Evolutionary conservation across 2,113 vertebrate genomes (phyloP).

Genomic region (Promerops cafer): DNA sequence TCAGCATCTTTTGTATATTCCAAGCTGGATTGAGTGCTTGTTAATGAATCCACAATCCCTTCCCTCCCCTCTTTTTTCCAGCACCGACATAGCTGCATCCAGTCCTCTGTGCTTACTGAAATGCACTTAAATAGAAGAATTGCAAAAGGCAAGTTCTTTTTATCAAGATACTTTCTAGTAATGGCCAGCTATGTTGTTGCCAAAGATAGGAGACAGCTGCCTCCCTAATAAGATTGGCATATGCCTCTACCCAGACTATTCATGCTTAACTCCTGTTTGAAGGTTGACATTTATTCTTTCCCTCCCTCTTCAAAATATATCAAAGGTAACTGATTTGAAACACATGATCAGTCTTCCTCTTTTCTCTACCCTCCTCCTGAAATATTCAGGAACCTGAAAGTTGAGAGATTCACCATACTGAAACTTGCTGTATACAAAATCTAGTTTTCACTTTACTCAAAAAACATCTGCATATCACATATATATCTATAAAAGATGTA

Average conservation of each 20-base stretch:
- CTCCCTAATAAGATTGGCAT: neutral
- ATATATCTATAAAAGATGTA: neutral
- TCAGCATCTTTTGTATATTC: neutral
- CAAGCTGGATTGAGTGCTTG: neutral
- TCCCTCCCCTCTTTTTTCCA: neutral
- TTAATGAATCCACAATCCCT: neutral
- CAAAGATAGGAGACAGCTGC: neutral
- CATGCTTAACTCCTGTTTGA: neutral
- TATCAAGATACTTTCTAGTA: neutral
- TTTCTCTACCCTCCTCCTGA: neutral
- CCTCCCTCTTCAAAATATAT: neutral
- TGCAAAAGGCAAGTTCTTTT: neutral
- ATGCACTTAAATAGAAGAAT: neutral
- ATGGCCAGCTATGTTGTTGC: neutral
- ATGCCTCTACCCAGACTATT: neutral
- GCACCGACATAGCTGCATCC: rapidly evolving
- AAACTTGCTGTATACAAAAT: neutral
- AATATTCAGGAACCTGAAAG: neutral
- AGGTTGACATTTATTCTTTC: neutral
- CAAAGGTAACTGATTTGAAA: neutral
- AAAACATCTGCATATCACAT: neutral
- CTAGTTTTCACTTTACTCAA: neutral
- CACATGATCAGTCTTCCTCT: neutral
- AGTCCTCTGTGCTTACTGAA: neutral
- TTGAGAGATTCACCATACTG: neutral